Evolutionary conservation across 2,888 invertebrate genomes (phyloP), one percentile per base, ranked within the genome.

Genomic region (Philhelius pedissequus): DNA sequence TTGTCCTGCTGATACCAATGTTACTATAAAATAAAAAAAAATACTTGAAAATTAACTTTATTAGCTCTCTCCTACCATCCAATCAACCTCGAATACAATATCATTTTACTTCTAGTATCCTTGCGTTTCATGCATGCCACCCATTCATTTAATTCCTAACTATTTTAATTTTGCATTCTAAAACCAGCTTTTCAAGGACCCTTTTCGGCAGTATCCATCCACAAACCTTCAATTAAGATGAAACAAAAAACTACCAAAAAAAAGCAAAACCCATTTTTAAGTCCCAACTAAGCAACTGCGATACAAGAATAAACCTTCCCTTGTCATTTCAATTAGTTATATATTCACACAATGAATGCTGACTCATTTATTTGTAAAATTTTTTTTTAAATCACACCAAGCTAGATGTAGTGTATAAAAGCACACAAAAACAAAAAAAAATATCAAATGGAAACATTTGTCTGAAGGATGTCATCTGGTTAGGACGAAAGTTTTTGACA

Each of bases 261-360:
- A 60, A 71, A 50, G 40, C 20, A 60, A 71, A 50, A 50, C 20
- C 30, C n/a, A 15, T 27, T 52, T 40, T 40, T 18, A 43, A 15
- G 60, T 62, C n/a, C 38, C 50, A 52, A 66, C 73, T n/a, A 43
- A n/a, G 40, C 43, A 62, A 68, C 62, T 73, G 62, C 82, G 69
- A 82, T 82, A 77, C n/a, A 77, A 82, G 73, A 77, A 82, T 82
- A 73, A 77, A 73, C 60, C 68, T 73, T 48, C 54, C 30, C 71
- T 73, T 77, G 77, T 82, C 77, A 9, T 68, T 77, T 82, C 69
- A 74, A 83, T 78, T 83, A 78, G 73, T 73, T 82, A 62, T 73
- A 73, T 22, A 32, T 30, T 69, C 38, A 43, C 27, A 71, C 45
- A 27, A 30, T 62, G 54, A 25, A n/a, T 18, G 43, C 6, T 32